Base-by-base conservation (phyloP, 1,140 invertebrate genomes). In the Octopus bimaculoides region DNA sequence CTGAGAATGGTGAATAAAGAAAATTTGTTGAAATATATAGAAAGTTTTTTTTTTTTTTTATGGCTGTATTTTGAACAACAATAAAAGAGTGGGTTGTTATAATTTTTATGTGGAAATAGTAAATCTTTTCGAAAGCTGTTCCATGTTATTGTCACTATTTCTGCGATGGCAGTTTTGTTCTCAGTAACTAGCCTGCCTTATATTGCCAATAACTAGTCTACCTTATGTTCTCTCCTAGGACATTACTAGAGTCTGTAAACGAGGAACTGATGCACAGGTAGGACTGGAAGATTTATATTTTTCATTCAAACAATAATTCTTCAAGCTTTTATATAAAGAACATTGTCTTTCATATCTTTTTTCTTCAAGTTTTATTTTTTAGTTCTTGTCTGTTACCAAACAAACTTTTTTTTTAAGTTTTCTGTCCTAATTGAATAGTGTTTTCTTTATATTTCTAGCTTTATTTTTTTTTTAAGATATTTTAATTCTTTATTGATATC, bases 251-350 rank as follows among this genome's bases (percentile, higher is more conserved):
- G 83, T 88, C 88, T 82, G 89, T 91, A 78, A 87, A 90, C 82
- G 89, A 91, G 82, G 90, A 90, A 83, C 85, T 91, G 56, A 78
- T 85, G 78, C 87, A 90, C 83, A 88, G 90, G 89, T 89, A 88
- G 78, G 82, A 79, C 26, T 41, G 26, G 26, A 41, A 41, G 26
- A 12, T 61, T 61, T 61, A 61, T 61, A 12, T 61, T 61, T 61
- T 61, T 61, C 17, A 12, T 61, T 12, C 56, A 61, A 61, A 41
- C 26, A 41, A 41, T 41, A 41, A 41, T 41, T 41, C 26, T 41
- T 41, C 26, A 41, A 41, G 26, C 26, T 41, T 41, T 41, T 41
- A 41, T 41, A 41, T 41, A 41, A 41, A 41, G 26, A 41, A 41
- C 26, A 41, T 41, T 41, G 26, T 41, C 26, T 41, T 41, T 41